Evolutionary conservation across 2,113 vertebrate genomes (phyloP), one percentile per base, ranked within the genome.

Genomic region (Actenoides hombroni): DNA sequence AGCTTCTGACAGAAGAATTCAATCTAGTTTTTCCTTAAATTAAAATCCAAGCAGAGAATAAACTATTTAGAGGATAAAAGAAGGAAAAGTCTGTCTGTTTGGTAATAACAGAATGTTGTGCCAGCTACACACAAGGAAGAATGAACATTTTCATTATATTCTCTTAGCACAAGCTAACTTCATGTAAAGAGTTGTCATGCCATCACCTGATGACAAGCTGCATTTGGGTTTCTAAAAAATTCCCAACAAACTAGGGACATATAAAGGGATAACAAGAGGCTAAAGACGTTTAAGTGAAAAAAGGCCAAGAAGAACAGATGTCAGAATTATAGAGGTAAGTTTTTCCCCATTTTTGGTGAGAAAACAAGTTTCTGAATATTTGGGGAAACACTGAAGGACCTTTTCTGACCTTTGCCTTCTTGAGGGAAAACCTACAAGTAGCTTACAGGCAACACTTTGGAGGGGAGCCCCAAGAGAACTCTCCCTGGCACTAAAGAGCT

Each of bases 401-500:
- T n/a, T 65, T 69, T 18, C 53, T 39, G 57, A 35, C 5, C 8
- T 75, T 78, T 35, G 5, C 20, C 11, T 51, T 31, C 13, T 60
- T 23, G 0, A 7, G 20, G 42, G 89, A 29, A 37, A 85, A 3
- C 6, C 57, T 18, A 12, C 23, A 5, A 0, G 0, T 4, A 8
- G 6, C 9, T 60, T 17, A 5, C 5, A 40, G 46, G 6, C 10
- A 33, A 6, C 15, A 1, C 13, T 37, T 78, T 13, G 60, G 24
- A 40, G n/a, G 16, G 39, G 13, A 81, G 10, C 46, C 9, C 20
- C 31, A 23, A 2, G 25, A 46, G 1, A 35, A 2, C 16, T 71
- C 51, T 63, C 21, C 35, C 31, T 64, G 9, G 6, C 17, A 2
- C 7, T 16, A 10, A 9, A 26, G 74, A 48, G 8, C 4, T 2